phyloP scores from a whole-genome alignment of 2,888 invertebrate species.

The Apamea anceps region DNA sequence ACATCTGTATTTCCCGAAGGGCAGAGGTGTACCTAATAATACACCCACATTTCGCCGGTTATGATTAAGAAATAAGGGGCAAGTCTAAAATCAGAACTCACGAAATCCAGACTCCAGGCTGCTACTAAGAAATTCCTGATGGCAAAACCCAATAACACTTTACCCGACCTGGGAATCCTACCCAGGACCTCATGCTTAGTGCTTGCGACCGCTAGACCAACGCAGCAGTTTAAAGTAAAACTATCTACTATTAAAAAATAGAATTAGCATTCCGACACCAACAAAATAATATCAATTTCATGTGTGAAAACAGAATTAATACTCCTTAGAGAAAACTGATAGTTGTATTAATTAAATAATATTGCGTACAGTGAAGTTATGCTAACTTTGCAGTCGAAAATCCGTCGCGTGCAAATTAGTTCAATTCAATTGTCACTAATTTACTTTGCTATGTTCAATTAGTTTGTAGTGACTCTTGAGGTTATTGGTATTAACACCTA shows the following conservation, averaged over 20 bases:
- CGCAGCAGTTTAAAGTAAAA: background rate
- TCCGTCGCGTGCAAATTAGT: constrained; percentile 53
- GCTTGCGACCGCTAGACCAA: too few relatives aligned
- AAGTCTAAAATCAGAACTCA: too few relatives aligned
- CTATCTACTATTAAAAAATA: background rate
- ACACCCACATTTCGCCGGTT: too few relatives aligned
- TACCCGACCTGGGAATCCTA: too few relatives aligned
- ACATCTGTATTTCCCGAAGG: too few relatives aligned
- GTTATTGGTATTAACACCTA: background rate
- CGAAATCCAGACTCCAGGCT: too few relatives aligned
- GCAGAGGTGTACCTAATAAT: too few relatives aligned
- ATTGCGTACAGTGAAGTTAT: constrained; percentile 24
- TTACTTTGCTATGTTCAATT: constrained; percentile 38
- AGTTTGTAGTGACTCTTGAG: constrained; percentile 9
- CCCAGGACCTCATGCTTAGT: too few relatives aligned
- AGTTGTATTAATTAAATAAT: constrained; percentile 56
- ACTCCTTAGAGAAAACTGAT: constrained; percentile 43
- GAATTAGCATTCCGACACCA: background rate
- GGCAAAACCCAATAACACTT: too few relatives aligned
- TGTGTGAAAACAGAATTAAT: background rate
- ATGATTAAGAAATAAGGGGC: too few relatives aligned
- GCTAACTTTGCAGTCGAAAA: constrained; percentile 38
- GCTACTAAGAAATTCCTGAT: too few relatives aligned
- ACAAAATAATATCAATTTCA: too few relatives aligned
- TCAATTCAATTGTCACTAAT: constrained; percentile 54